Percentiles rank a stretch among this genome's conserved stretches.
Conservation (phyloP, 2,797 vertebrate species). For the Enteromius radiatus region DNA sequence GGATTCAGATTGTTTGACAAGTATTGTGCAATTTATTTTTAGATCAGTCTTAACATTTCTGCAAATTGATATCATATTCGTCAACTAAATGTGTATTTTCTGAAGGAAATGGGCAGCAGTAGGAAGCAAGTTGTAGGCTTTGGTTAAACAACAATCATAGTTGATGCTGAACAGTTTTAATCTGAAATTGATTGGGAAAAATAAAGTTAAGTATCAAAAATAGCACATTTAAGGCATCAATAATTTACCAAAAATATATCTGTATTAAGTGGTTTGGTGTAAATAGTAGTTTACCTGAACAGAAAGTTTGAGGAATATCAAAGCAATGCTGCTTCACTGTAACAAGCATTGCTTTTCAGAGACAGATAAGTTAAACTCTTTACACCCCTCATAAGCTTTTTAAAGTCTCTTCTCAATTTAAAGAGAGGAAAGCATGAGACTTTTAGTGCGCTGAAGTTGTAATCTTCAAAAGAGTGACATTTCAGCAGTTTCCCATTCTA, state of each 20-base stretch:
- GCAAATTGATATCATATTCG: background rate
- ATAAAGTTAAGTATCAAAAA: background rate
- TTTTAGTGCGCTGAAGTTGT: conserved; percentile 22
- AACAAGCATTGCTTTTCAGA: background rate
- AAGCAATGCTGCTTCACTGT: background rate
- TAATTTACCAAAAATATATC: background rate
- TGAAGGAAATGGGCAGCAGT: background rate
- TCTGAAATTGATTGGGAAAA: background rate
- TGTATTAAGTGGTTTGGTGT: background rate
- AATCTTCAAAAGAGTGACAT: conserved; percentile 41
- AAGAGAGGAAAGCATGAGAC: conserved; percentile 1
- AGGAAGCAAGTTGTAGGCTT: background rate
- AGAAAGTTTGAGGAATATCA: background rate
- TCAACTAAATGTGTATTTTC: background rate
- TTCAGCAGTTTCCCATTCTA: conserved; percentile 56
- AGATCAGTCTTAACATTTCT: background rate
- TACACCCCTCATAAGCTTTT: conserved; percentile 22
- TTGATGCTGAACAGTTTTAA: background rate
- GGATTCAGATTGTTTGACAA: background rate
- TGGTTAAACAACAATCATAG: background rate
- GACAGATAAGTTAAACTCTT: conserved; percentile 8
- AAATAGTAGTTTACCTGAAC: background rate
- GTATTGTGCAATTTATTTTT: background rate
- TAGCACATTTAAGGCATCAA: background rate
- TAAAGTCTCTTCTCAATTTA: conserved; percentile 25